Conservation (phyloP, 2,888 invertebrate species). For the Mythimna impura region DNA sequence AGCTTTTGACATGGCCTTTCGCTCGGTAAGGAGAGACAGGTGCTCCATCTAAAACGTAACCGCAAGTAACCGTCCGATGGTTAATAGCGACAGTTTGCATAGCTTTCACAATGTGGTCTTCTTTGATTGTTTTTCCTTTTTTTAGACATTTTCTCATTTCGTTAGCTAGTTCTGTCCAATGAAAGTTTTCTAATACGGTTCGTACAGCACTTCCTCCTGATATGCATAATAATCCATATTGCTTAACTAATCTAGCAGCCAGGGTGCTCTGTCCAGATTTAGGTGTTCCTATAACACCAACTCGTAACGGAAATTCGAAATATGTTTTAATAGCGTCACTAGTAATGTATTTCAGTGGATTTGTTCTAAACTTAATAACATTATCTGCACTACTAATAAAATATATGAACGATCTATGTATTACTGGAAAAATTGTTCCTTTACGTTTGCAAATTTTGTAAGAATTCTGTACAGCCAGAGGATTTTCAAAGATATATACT, state of each 20-base stretch:
- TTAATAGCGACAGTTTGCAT: constrained; percentile 89
- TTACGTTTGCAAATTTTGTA: constrained; percentile 83
- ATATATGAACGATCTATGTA: constrained; percentile 91
- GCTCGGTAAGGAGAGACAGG: constrained; percentile 89
- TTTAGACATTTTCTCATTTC: constrained; percentile 80
- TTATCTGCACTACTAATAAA: constrained; percentile 88
- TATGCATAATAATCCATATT: constrained; percentile 89
- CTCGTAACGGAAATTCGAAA: constrained; percentile 87
- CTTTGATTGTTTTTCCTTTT: constrained; percentile 83
- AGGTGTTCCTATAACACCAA: constrained; percentile 91
- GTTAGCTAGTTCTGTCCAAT: constrained; percentile 87
- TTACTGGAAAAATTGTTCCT: constrained; percentile 87
- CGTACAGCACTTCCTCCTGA: constrained; percentile 89
- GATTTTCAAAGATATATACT: constrained; percentile 89
- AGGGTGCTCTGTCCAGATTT: constrained; percentile 91
- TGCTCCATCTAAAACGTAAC: constrained; percentile 92
- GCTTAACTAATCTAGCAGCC: constrained; percentile 87
- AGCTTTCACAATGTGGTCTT: constrained; percentile 86
- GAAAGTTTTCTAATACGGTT: constrained; percentile 84
- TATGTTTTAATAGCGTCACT: constrained; percentile 80
- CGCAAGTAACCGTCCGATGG: constrained; percentile 86
- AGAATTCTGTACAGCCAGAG: constrained; percentile 85
- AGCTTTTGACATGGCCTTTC: constrained; percentile 84
- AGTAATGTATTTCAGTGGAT: constrained; percentile 90
- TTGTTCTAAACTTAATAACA: constrained; percentile 85